Conservation (phyloP, 1,140 invertebrate species). For the Brachionus rubens region DNA sequence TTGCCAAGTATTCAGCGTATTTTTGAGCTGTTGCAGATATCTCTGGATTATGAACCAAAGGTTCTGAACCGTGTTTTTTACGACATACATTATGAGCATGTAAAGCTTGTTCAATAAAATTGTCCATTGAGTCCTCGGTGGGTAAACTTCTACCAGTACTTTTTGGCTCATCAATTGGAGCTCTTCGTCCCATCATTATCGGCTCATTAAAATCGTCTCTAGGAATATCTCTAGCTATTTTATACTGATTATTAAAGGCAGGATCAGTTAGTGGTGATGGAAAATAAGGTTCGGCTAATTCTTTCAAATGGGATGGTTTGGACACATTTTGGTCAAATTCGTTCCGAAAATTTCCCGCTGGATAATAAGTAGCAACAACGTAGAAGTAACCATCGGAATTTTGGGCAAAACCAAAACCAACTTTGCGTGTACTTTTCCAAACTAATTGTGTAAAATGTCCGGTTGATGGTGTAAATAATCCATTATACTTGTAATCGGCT, state of each 20-base stretch:
- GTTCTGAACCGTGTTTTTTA: slow-evolving; percentile 69
- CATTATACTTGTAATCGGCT: slow-evolving; percentile 63
- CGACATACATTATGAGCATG: slow-evolving; percentile 75
- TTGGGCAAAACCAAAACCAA: slow-evolving; percentile 36
- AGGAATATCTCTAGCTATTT: neutral
- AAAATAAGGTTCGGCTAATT: neutral
- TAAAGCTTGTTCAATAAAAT: slow-evolving; percentile 35
- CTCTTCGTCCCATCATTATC: neutral
- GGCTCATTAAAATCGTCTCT: neutral
- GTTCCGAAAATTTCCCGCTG: slow-evolving; percentile 40
- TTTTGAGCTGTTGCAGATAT: slow-evolving; percentile 68
- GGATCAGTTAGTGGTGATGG: neutral
- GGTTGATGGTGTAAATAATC: neutral
- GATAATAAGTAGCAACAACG: slow-evolving; percentile 38
- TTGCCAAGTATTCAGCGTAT: slow-evolving; percentile 74
- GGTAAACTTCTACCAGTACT: neutral
- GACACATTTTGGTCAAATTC: slow-evolving; percentile 36
- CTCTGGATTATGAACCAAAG: slow-evolving; percentile 68
- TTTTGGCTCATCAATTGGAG: neutral
- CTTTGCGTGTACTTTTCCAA: slow-evolving; percentile 28
- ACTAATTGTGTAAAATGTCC: slow-evolving; percentile 47
- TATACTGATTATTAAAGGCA: neutral
- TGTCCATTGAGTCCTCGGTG: neutral
- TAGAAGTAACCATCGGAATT: slow-evolving; percentile 21
- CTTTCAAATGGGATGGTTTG: neutral